A percentile compares a stretch with the other conserved stretches of the same genome.
Evolutionary conservation across 2,113 vertebrate species (phyloP).

Genomic region (Athene cunicularia): DNA sequence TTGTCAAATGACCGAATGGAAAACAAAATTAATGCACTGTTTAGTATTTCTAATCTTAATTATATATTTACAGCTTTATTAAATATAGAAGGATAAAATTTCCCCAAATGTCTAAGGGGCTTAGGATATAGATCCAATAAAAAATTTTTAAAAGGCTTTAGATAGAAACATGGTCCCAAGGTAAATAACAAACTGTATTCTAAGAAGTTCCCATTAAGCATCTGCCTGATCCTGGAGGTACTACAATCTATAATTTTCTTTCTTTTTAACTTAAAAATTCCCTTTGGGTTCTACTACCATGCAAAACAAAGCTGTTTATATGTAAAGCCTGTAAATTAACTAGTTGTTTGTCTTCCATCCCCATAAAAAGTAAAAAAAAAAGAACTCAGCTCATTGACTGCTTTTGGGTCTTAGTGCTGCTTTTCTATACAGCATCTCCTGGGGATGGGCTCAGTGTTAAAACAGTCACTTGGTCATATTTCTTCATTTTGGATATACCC

Average conservation of each 20-base stretch:
- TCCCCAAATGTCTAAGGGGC: background rate
- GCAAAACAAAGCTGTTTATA: background rate
- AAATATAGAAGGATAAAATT: conserved; percentile 4
- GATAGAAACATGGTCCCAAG: background rate
- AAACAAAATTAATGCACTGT: conserved; percentile 13
- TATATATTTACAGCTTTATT: conserved; percentile 28
- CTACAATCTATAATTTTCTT: background rate
- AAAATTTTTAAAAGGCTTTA: background rate
- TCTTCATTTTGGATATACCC: background rate
- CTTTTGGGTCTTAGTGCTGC: background rate
- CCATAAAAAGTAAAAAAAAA: background rate
- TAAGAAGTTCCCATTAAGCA: background rate
- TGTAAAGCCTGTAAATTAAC: background rate
- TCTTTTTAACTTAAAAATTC: background rate
- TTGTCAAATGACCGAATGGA: conserved; percentile 17
- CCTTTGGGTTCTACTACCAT: background rate
- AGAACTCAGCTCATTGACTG: background rate
- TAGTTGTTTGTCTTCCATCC: background rate
- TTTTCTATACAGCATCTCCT: background rate
- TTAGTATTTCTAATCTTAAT: conserved; percentile 47
- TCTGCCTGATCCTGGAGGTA: background rate
- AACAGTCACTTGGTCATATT: background rate
- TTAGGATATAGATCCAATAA: background rate
- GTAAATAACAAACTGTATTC: background rate
- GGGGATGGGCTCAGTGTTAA: background rate